Conservation (phyloP, 1,140 invertebrate species). For the Drosophila tsacasi region DNA sequence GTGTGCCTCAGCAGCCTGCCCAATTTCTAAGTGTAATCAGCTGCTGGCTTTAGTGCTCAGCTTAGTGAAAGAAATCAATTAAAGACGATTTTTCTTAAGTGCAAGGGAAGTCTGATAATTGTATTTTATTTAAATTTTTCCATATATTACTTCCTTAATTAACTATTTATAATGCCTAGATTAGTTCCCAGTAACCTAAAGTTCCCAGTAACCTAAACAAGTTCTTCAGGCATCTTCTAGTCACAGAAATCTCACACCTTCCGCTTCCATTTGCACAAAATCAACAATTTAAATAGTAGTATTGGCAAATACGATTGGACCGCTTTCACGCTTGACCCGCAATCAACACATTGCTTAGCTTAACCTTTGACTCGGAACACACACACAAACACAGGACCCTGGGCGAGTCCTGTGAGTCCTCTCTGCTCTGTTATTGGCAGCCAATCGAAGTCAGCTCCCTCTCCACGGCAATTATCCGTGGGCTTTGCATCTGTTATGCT, state of each 20-base stretch:
- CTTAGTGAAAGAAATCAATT: neutral
- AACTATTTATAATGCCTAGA: neutral
- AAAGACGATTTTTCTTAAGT: no score
- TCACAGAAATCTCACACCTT: neutral
- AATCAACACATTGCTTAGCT: slow-evolving; percentile 54
- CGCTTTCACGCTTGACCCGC: slow-evolving; percentile 68
- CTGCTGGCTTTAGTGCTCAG: neutral
- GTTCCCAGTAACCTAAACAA: neutral
- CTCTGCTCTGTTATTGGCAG: slow-evolving; percentile 64
- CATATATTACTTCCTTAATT: no score
- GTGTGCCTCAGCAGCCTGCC: neutral
- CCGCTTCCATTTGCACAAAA: slow-evolving; percentile 40
- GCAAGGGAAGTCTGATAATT: neutral
- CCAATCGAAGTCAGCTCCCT: slow-evolving; percentile 50
- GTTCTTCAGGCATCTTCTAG: neutral
- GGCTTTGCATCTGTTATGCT: slow-evolving; percentile 52
- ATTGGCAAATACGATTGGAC: slow-evolving; percentile 45
- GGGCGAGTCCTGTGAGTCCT: slow-evolving; percentile 10
- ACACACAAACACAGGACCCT: slow-evolving; percentile 1
- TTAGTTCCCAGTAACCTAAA: accelerated
- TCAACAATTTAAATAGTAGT: slow-evolving; percentile 63
- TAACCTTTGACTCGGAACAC: slow-evolving; percentile 47
- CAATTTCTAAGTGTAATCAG: neutral
- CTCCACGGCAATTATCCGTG: slow-evolving; percentile 58
- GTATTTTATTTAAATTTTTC: neutral